Conservation (phyloP, 2,888 invertebrate species). For the Platypus cylindrus region DNA sequence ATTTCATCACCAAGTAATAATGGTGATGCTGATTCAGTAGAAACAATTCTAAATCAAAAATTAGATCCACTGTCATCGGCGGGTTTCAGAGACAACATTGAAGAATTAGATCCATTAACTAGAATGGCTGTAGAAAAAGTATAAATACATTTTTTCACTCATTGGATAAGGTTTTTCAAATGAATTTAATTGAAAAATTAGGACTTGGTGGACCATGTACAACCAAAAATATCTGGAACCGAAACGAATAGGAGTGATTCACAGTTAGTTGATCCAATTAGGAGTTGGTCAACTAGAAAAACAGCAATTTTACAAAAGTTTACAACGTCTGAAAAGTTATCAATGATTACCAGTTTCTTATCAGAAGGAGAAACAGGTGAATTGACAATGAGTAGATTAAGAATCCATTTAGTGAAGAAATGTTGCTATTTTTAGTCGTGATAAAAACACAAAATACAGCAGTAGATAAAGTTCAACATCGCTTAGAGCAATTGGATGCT, state of each 20-base stretch:
- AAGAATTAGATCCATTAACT: slow-evolving; percentile 51
- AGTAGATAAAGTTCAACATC: slow-evolving; percentile 77
- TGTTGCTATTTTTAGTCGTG: slow-evolving; percentile 44
- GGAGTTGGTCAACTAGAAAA: slow-evolving; percentile 59
- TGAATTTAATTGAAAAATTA: slow-evolving; percentile 9
- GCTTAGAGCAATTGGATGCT: slow-evolving; percentile 87
- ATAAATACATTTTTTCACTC: slow-evolving; percentile 7
- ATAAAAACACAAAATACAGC: slow-evolving; percentile 71
- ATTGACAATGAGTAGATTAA: too few species aligned
- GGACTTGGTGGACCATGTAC: slow-evolving; percentile 17
- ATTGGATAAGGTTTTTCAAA: too few species aligned
- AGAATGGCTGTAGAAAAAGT: slow-evolving; percentile 46
- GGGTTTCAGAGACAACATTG: slow-evolving; percentile 41
- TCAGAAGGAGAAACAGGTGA: slow-evolving; percentile 70
- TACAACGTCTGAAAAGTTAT: slow-evolving; percentile 86
- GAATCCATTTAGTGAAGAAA: too few species aligned
- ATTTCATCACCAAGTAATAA: slow-evolving; percentile 31
- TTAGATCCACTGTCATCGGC: slow-evolving; percentile 63
- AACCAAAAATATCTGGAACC: slow-evolving; percentile 21
- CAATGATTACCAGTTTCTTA: slow-evolving; percentile 79
- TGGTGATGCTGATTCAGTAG: slow-evolving; percentile 40
- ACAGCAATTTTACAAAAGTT: slow-evolving; percentile 74
- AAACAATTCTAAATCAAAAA: slow-evolving; percentile 54
- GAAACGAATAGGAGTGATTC: slow-evolving; percentile 15
- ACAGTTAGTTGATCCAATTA: slow-evolving; percentile 19